Percentiles rank a stretch among this genome's conserved stretches.
Evolutionary conservation across 2,888 invertebrate species (phyloP).

Genomic region (Galerucella pusilla): DNA sequence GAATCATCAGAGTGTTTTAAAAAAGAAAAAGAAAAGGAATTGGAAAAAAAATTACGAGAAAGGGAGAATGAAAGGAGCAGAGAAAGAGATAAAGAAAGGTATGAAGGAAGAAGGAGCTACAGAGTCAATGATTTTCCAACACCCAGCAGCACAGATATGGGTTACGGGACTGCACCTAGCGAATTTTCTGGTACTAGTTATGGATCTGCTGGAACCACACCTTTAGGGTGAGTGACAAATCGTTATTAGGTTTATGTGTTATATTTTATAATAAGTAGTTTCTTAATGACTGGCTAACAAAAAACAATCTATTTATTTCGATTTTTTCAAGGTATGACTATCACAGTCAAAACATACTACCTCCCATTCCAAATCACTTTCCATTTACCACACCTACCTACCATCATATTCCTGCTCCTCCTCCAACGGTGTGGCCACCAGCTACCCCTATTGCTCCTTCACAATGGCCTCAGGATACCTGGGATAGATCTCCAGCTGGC

Average conservation of each 20-base stretch:
- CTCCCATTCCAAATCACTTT: slow-evolving; percentile 53
- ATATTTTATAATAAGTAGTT: neutral
- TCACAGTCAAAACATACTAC: slow-evolving; percentile 46
- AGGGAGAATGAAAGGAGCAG: slow-evolving; percentile 46
- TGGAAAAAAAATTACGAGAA: slow-evolving; percentile 43
- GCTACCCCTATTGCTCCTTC: slow-evolving; percentile 43
- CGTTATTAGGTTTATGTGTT: too few relatives aligned
- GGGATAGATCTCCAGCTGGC: slow-evolving; percentile 48
- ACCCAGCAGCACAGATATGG: slow-evolving; percentile 64
- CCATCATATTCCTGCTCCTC: slow-evolving; percentile 46
- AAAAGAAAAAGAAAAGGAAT: slow-evolving; percentile 39
- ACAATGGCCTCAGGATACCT: slow-evolving; percentile 49
- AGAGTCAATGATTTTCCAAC: slow-evolving; percentile 58
- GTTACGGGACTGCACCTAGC: slow-evolving; percentile 68
- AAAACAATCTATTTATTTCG: too few relatives aligned
- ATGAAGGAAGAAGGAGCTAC: slow-evolving; percentile 46
- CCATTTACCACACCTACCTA: slow-evolving; percentile 56
- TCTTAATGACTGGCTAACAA: neutral
- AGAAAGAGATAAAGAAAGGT: slow-evolving; percentile 56
- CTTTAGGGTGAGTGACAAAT: slow-evolving; percentile 57
- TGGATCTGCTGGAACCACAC: slow-evolving; percentile 67
- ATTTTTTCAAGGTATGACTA: slow-evolving; percentile 55
- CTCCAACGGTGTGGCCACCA: slow-evolving; percentile 47
- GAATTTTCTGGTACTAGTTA: slow-evolving; percentile 66
- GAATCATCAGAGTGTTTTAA: slow-evolving; percentile 44